Evolutionary conservation across 2,797 vertebrate species (phyloP), one percentile per base, ranked within the genome.

Genomic region (Micropoecilia bifurca): DNA sequence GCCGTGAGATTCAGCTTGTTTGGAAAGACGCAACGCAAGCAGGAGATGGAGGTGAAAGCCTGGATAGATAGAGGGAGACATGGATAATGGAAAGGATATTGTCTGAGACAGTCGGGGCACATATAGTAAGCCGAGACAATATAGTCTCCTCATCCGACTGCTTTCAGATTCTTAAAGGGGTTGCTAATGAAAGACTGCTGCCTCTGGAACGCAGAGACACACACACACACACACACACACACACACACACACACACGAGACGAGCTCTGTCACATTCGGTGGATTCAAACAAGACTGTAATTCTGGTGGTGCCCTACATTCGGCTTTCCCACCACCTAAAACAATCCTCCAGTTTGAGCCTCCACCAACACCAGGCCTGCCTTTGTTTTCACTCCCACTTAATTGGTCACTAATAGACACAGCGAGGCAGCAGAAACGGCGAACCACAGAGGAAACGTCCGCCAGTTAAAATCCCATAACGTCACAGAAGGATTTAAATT

Each of bases 161-260:
- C 80, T 89, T 89, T 90, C 88, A 87, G 85, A 86, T 84, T 73
- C 86, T 90, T 86, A 82, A 87, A 89, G 81, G 88, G 83, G 79
- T 53, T 63, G 57, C 88, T 82, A 90, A 87, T 88, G 77, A 83
- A 88, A 89, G 85, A 88, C 86, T 71, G 83, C 75, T 68, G 79
- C 80, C 66, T 80, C 68, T 25, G 68, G 85, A 89, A 89, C 90
- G 85, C 83, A 66, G 86, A 87, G 71, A 76, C 79, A 89, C 80
- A 41, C 41, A 41, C 39, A 39, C 39, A 36, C 33, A 39, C 39
- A 39, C 39, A 39, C 39, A 41, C 41, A 41, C 80, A 76, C 79
- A 89, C 80, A 41, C 41, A 76, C 79, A 89, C 80, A 41, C 41
- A 41, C 41, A 41, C 80, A 72, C 78, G 48, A 69, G 79, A 73